phyloP scores from a whole-genome alignment of 2,113 vertebrate genomes.

The Tympanuchus pallidicinctus region DNA sequence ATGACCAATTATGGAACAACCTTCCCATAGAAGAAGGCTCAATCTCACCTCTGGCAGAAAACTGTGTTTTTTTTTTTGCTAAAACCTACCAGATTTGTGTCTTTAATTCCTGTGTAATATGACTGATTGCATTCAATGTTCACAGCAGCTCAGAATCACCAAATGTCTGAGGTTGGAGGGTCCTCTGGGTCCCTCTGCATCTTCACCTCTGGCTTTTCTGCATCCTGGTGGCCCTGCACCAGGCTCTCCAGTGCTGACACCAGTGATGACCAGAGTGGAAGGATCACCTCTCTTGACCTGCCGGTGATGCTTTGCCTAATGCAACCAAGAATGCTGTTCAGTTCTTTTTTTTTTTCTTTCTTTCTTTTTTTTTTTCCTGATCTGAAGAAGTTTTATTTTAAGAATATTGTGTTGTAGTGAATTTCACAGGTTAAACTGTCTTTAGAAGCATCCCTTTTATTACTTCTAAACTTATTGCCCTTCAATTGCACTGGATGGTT shows the following conservation, averaged over 20 bases:
- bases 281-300: neutral
- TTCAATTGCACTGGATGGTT: neutral
- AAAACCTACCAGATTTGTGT: neutral
- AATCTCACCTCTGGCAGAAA: constrained; percentile 31
- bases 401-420: neutral
- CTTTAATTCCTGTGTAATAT: neutral
- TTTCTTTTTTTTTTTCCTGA: neutral
- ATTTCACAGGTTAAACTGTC: constrained; percentile 20
- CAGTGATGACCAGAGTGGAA: neutral
- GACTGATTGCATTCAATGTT: neutral
- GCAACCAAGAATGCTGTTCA: neutral
- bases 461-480: neutral
- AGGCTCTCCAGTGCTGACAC: neutral
- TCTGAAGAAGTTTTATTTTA: neutral
- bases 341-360: neutral
- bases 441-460: constrained; percentile 13
- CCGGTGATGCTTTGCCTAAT: neutral
- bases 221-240: neutral
- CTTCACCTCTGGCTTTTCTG: neutral
- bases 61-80: neutral
- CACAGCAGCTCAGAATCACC: neutral
- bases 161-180: neutral
- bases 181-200: neutral
- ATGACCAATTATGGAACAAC: constrained; percentile 49
- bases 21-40: neutral